Evolutionary conservation across 35 echinoderm and acorn worm genomes (phyloP), one percentile per base, ranked within the genome.

Genomic region (Stichopus chloronotus): DNA sequence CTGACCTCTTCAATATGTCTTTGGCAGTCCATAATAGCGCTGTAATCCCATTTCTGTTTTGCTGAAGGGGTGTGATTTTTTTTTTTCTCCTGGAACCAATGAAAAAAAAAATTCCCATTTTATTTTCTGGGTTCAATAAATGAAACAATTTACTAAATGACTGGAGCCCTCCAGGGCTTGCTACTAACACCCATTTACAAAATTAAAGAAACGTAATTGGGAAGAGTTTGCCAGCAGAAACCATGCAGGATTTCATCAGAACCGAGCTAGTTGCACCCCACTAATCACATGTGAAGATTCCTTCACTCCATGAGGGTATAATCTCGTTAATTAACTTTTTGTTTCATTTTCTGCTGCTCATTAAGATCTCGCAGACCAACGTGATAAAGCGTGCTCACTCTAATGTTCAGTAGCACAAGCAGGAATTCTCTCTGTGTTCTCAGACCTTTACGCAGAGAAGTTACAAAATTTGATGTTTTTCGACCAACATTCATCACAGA

Each of bases 101-200:
- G 24, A 79, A 91, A 72, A 74, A 14, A 19, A 14, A 74, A 74
- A 91, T 78, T 79, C 25, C 53, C 69, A 91, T 91, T 58, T 91
- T 91, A 58, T 79, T 91, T 65, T 58, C 87, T 89, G 87, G 24
- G 59, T 89, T 91, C 76, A 79, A 43, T 52, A 77, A 79, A 58
- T 91, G 90, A 91, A 91, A 91, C 90, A 91, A 91, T 91, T 91
- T 91, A 56, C 90, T 91, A 91, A 91, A 91, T 91, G 90, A 91
- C 90, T 91, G 54, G 25, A 77, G 90, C 76, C 71, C 90, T 91
- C 53, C 90, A 91, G 90, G 90, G 90, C 57, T 78, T 25, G 76
- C 76, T 91, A 76, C 90, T 58, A 91, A 91, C 76, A 91, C 90
- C 90, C 90, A 91, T 91, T 91, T 91, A 65, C 76, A 22, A 91